Evolutionary conservation across 2,888 invertebrate species (phyloP), one percentile per base, ranked within the genome.

Genomic region (Spicauda simplicius): DNA sequence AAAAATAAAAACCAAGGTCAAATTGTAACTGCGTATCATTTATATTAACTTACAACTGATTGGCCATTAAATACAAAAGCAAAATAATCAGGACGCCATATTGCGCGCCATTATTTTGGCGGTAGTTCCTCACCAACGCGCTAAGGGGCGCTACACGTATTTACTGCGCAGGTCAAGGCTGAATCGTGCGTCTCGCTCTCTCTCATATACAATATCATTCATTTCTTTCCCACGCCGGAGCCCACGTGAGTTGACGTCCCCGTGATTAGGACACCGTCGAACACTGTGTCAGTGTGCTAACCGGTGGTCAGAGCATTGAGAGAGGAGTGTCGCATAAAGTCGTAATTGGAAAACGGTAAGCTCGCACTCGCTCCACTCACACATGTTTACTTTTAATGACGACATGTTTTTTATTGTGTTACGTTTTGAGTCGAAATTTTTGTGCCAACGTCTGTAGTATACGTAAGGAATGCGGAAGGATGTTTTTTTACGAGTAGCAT

Each of bases 91-190:
- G 56, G 70, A 33, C 73, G 72, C 73, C 72, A 77, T 79, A 81
- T 77, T 75, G 75, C 78, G 77, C 77, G 79, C 73, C 76, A 83
- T 82, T 79, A 76, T 76, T 79, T 79, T 76, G 74, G 77, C 75
- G 75, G 73, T 72, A 77, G 77, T 82, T 80, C 78, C 62, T 69
- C 71, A 70, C 73, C 77, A 70, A 37, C 53, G 41, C 53, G 48
- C 57, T 41, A 52, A 70, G 73, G 73, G 75, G 81, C 81, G 80
- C 73, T 79, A 69, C 73, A 69, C 73, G 75, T 74, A 71, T 79
- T 77, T 76, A 83, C 81, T 85, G 85, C 88, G 85, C 87, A 86
- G 87, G 88, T 88, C 88, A 87, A 89, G 88, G 88, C 82, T 85
- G 77, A 71, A 70, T 71, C 64, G 64, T 62, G 73, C 68, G 70